Base-by-base conservation (phyloP, 2,888 invertebrate genomes). In the Lithophane leautieri region DNA sequence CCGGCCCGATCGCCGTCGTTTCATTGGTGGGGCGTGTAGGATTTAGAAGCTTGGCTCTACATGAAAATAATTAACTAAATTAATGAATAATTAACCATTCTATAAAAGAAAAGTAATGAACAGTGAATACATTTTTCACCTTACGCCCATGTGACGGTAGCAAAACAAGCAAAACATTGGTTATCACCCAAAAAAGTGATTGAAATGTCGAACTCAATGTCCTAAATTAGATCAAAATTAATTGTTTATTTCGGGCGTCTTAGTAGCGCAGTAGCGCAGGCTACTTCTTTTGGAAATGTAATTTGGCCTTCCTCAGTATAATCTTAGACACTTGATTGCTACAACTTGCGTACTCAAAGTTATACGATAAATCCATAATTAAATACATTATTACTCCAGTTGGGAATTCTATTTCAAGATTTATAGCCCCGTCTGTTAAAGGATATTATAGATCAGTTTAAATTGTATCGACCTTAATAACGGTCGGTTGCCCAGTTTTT, bases 401-500 rank as follows among this genome's bases (percentile, higher is more conserved):
- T 77, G 28, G n/a, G 34, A 78, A 70, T 62, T 67, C 40, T 8
- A 61, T 62, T 72, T 50, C 25, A 56, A 60, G 70, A 82, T 78
- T 79, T 67, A 81, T 82, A 52, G 63, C 63, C 7, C 11, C 44
- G 50, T 25, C 52, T 52, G 50, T 60, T 65, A 54, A 8, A 54
- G 70, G 62, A 56, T 73, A 78, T 68, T 67, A 63, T 42, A 50
- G 47, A 70, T 40, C 42, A 40, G 63, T 81, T 63, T 61, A 68
- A 79, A 68, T 74, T 70, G 74, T 79, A 79, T 82, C 65, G 68
- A 28, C 58, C 50, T 44, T 60, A 60, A 63, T 67, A 78, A 63
- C 50, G 58, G 40, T 44, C 50, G 56, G 42, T n/a, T n/a, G 67
- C 58, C 74, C 61, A 56, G 65, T 54, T 60, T 68, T 42, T 14